phyloP scores from a whole-genome alignment of 1,140 invertebrate species.

The Drosophila insularis region DNA sequence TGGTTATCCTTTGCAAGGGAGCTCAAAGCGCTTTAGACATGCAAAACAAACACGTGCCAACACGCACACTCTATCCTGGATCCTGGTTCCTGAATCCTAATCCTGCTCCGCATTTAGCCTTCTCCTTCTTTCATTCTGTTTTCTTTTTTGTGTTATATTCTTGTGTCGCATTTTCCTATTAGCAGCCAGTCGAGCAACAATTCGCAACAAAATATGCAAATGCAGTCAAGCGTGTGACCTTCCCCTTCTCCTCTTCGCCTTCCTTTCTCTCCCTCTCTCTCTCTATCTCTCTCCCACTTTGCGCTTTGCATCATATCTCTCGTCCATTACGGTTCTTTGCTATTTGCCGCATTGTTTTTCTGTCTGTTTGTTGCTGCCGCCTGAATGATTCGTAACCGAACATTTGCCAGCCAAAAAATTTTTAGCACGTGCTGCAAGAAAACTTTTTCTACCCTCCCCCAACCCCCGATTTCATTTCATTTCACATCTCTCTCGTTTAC shows the following conservation, averaged over 20 bases:
- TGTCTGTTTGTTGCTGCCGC: slow-evolving; percentile 65
- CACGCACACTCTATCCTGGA: slow-evolving; percentile 44
- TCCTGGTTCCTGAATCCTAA: neutral
- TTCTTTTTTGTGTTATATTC: slow-evolving; percentile 4
- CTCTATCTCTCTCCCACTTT: neutral
- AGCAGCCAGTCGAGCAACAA: slow-evolving; percentile 71
- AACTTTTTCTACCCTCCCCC: slow-evolving; percentile 3
- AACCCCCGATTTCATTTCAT: neutral
- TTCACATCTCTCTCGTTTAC: slow-evolving; percentile 26
- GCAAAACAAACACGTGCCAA: slow-evolving; percentile 72
- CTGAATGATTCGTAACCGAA: slow-evolving; percentile 67
- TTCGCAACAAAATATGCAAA: slow-evolving; percentile 77
- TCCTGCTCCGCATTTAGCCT: neutral
- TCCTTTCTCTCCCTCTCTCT: neutral
- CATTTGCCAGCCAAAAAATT: slow-evolving; percentile 63
- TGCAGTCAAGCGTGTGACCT: slow-evolving; percentile 69
- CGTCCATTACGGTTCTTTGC: slow-evolving; percentile 23
- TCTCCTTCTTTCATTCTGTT: neutral
- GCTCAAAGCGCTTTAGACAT: slow-evolving; percentile 72
- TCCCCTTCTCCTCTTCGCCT: slow-evolving; percentile 4
- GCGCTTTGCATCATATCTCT: neutral
- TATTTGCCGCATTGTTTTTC: slow-evolving; percentile 71
- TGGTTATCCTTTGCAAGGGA: slow-evolving; percentile 43
- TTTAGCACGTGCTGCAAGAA: slow-evolving; percentile 62
- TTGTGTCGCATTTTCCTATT: slow-evolving; percentile 76